Evolutionary conservation across 1,140 invertebrate species (phyloP), one percentile per base, ranked within the genome.

Genomic region (Harpegnathos saltator): DNA sequence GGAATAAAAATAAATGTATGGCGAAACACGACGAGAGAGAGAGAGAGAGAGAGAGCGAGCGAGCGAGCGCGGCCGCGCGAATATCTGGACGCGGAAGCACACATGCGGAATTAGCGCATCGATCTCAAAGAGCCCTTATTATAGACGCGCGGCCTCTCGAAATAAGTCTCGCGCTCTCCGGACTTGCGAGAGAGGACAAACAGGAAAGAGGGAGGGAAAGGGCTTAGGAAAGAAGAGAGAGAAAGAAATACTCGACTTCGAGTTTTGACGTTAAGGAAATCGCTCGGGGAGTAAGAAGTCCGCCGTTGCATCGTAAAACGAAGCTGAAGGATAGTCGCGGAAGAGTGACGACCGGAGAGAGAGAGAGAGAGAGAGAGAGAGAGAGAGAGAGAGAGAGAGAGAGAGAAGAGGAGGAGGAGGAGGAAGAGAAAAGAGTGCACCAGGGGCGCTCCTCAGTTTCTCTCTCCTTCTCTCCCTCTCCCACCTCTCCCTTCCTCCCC

Each of bases 1-100:
- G 50, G 48, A 56, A 78, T 75, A 71, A 83, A 73, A 88, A 88
- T 88, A 88, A 86, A 86, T 33, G n/a, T 19, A 38, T 52, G 50
- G 33, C 50, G 19, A 52, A 58, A 44, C 38, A 9, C 17, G 22
- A 48, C 48, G 22, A 65, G 82, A n/a, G n/a, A n/a, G n/a, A n/a
- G n/a, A n/a, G n/a, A n/a, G n/a, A n/a, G n/a, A n/a, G n/a, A n/a
- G n/a, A n/a, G n/a, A n/a, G 81, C 65, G 75, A 63, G 38, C 65
- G 72, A 66, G n/a, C n/a, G 14, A 56, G 15, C 48, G n/a, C 24
- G 68, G 54, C 50, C 69, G 33, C 17, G 54, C 50, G 58, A 82
- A 82, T 58, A 29, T 44, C 22, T 48, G 52, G 62, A 87, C 44
- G 74, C 59, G 77, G 66, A 82, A 88, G 69, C 50, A 63, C 59